Conservation (phyloP, 2,888 invertebrate species). For the Uloborus plumipes region DNA sequence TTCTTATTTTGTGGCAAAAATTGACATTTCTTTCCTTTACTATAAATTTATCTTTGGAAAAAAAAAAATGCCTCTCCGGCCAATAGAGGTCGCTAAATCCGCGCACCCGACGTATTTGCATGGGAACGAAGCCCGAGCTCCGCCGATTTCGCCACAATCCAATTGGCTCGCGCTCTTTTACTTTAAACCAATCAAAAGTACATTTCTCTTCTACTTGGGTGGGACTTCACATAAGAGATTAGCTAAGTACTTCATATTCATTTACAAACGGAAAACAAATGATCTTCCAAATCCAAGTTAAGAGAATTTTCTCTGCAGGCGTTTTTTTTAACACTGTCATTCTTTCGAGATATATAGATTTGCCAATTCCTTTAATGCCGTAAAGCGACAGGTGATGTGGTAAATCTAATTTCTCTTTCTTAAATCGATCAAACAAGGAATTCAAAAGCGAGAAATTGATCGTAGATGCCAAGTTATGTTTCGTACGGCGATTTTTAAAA, state of each 20-base stretch:
- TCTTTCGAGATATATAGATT: neutral
- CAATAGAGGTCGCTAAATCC: slow-evolving; percentile 39
- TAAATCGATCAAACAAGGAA: no score
- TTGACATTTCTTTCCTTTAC: no score
- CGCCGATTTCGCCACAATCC: slow-evolving; percentile 15
- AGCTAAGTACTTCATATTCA: slow-evolving; percentile 55
- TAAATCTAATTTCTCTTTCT: no score
- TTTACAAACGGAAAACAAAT: slow-evolving; percentile 40
- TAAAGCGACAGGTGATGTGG: no score
- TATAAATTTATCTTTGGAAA: neutral
- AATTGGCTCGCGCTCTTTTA: slow-evolving; percentile 47
- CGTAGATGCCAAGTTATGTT: no score
- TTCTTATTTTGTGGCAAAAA: no score
- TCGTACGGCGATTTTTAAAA: no score
- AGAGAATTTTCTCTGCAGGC: neutral
- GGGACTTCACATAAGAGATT: slow-evolving; percentile 63
- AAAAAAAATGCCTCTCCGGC: neutral
- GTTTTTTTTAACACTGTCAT: neutral
- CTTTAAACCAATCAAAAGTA: slow-evolving; percentile 54
- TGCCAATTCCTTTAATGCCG: no score
- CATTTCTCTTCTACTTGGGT: slow-evolving; percentile 26
- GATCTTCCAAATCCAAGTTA: slow-evolving; percentile 13
- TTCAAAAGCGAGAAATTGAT: no score
- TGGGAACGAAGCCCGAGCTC: slow-evolving; percentile 15
- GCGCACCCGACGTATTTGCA: slow-evolving; percentile 36